Conservation (phyloP, 2,113 vertebrate species). For the Myocastor coypus region DNA sequence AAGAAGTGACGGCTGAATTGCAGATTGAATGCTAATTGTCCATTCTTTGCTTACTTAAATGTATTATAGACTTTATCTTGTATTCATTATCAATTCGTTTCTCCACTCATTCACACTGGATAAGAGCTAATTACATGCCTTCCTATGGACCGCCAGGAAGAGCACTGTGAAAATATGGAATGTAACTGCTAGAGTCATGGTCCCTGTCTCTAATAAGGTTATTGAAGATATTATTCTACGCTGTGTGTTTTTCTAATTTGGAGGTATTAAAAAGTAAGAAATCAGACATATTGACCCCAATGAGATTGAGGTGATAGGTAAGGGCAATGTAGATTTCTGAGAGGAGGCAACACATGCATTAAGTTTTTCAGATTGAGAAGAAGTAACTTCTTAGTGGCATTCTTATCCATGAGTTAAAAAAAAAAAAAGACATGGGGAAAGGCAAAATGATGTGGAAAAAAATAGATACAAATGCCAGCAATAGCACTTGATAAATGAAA, state of each 20-base stretch:
- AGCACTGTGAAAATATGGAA: background rate
- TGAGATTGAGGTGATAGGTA: background rate
- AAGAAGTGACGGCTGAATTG: background rate
- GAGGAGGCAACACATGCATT: background rate
- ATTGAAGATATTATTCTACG: background rate
- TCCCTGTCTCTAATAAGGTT: background rate
- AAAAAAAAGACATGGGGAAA: background rate
- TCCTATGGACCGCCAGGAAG: background rate
- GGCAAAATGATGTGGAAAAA: background rate
- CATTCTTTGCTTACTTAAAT: background rate
- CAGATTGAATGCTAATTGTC: background rate
- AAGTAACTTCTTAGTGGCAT: background rate
- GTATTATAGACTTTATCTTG: background rate
- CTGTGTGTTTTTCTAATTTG: background rate
- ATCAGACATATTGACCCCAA: background rate
- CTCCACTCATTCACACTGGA: background rate
- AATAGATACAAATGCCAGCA: background rate
- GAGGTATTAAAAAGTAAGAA: background rate
- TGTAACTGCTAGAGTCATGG: background rate
- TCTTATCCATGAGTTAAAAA: background rate
- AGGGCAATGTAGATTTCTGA: background rate
- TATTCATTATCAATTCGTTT: background rate
- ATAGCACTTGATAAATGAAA: background rate
- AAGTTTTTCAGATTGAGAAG: background rate
- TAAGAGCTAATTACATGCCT: background rate